Evolutionary conservation across 2,113 vertebrate species (phyloP).

Genomic region (Engystomops pustulosus): DNA sequence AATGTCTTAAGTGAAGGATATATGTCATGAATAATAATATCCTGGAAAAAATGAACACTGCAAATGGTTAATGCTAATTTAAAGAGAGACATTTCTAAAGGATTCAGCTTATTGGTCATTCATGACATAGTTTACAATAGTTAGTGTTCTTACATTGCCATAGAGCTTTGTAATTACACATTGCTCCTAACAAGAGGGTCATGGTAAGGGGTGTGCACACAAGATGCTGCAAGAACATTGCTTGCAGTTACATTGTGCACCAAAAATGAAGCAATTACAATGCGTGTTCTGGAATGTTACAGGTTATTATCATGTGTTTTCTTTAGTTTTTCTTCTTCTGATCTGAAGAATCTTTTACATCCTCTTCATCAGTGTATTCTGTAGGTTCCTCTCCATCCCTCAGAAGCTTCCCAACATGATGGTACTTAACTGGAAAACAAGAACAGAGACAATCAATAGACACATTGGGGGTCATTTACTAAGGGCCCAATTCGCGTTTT

Average conservation of each 20-base stretch:
- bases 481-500: no score
- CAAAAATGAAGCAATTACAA: not conserved
- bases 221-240: no score
- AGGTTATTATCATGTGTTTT: slow-evolving; percentile 60
- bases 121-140: not conserved
- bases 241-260: no score
- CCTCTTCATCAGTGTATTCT: slow-evolving; percentile 94
- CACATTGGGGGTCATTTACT: no score
- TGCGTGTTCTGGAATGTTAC: slow-evolving; percentile 67
- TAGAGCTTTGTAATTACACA: slow-evolving; percentile 4
- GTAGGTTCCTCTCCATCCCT: slow-evolving; percentile 90
- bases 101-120: not conserved
- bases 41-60: no score
- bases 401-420: slow-evolving; percentile 92
- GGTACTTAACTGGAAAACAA: slow-evolving; percentile 85
- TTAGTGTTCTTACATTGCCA: not conserved
- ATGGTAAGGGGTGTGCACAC: not conserved
- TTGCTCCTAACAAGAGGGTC: no score
- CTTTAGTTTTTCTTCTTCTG: slow-evolving; percentile 67
- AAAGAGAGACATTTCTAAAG: no score
- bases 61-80: no score
- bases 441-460: slow-evolving; percentile 20
- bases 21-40: no score
- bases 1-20: no score
- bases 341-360: slow-evolving; percentile 67